Base-by-base conservation (phyloP, 2,113 vertebrate genomes). In the Prietella phreatophila region DNA sequence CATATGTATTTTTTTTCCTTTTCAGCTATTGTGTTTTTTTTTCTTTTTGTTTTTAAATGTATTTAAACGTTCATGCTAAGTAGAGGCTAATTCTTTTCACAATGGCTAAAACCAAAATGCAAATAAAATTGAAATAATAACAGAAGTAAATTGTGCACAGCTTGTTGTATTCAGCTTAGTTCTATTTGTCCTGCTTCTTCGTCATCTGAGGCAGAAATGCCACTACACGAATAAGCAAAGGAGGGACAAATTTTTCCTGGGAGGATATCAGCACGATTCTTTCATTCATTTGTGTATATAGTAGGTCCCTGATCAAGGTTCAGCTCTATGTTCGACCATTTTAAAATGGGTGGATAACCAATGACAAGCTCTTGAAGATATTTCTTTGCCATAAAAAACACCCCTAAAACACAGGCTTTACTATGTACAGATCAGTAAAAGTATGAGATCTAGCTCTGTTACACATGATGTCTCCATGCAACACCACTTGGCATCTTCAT, bases 51-150 rank as follows among this genome's bases (percentile, higher is more conserved):
- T 96, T 96, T 97, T 96, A 96, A 97, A 97, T 94, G 94, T 94
- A 96, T 94, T 94, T 93, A 95, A 97, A 95, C 95, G 95, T 94
- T 96, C 97, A 99, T 98, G 97, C 97, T 97, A 97, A 97, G 95
- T 42, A 96, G 94, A 96, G 93, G 96, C 93, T 96, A 98, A 97
- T 93, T 96, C 94, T 96, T 95, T 94, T 96, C 97, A 97, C 95
- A 93, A 96, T 94, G 95, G 95, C 96, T 96, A 96, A 96, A 96
- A 95, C 93, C 92, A 97, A 96, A 96, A 96, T 93, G 94, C 95
- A 95, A 94, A 94, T 93, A 92, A 95, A 95, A 94, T 91, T 89
- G 92, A 95, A 95, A 93, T 90, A 58, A 94, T 92, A 93, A 94
- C 86, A 92, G 89, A 92, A 94, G 90, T 92, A 90, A 94, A 95